A percentile compares a stretch with the other conserved stretches of the same genome.
These are phyloP conservation scores for Ferrisia virgata DNA, from an alignment of 2,888 invertebrate species.

Conservation along the genomic window DNA sequence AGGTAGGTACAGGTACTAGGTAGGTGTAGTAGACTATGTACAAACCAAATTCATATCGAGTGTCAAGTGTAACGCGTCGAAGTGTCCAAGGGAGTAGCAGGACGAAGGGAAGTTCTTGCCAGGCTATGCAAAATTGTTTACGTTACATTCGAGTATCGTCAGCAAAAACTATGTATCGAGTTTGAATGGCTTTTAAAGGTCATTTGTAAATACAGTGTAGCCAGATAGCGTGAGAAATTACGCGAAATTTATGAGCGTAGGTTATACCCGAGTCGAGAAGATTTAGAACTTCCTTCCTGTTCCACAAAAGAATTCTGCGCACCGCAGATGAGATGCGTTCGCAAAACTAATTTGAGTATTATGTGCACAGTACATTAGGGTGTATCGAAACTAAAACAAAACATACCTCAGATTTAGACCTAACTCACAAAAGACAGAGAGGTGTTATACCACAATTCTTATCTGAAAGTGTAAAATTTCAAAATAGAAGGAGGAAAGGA, in stretches of 20 bases:
- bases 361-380: too few relatives aligned
- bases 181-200: neutral
- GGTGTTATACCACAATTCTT: too few relatives aligned
- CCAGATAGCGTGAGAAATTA: neutral
- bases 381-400: too few relatives aligned
- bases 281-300: neutral
- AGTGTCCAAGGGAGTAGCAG: neutral
- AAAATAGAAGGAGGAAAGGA: too few relatives aligned
- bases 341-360: too few relatives aligned
- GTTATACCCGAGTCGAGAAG: neutral
- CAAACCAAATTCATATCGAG: too few relatives aligned
- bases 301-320: neutral
- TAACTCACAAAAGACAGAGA: too few relatives aligned
- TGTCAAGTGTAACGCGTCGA: too few relatives aligned
- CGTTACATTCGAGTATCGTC: neutral
- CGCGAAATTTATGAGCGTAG: neutral
- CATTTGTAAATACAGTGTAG: neutral
- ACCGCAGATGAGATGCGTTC: neutral
- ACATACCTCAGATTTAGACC: too few relatives aligned
- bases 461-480: too few relatives aligned
- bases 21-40: too few relatives aligned
- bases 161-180: neutral
- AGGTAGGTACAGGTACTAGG: too few relatives aligned
- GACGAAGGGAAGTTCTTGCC: neutral
- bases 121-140: neutral